phyloP scores from a whole-genome alignment of 2,113 vertebrate genomes.

The Brachypteracias leptosomus region DNA sequence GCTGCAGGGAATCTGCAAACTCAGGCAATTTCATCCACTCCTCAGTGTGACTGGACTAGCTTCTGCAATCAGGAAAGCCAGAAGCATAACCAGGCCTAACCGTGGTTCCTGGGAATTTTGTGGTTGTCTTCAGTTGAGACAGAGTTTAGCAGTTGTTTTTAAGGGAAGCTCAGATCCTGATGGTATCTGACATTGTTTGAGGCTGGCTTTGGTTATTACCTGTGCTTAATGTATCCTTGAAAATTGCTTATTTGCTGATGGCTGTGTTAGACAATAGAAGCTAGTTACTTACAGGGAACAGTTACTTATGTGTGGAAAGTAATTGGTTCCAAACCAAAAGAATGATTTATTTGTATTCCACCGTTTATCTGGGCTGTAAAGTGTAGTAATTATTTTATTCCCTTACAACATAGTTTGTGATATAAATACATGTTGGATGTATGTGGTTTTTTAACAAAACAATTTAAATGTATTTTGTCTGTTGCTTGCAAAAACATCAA shows the following conservation, averaged over 20 bases:
- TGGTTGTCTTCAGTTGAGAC: background rate
- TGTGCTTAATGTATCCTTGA: background rate
- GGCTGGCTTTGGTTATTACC: background rate
- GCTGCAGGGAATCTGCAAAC: background rate
- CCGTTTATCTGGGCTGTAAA: background rate
- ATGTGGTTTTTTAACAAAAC: background rate
- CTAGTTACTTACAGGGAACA: background rate
- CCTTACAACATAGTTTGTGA: background rate
- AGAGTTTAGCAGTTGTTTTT: background rate
- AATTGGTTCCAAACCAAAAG: background rate
- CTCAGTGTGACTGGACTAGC: fast-evolving
- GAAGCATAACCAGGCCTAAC: background rate
- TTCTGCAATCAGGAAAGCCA: background rate
- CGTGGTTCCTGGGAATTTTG: background rate
- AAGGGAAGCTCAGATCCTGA: background rate
- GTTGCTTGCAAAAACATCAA: background rate
- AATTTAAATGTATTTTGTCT: background rate
- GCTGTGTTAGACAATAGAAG: background rate
- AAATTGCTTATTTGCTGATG: background rate
- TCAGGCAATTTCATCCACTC: background rate
- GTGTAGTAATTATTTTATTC: background rate
- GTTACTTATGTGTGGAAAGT: background rate
- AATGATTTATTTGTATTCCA: background rate
- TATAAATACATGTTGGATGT: background rate
- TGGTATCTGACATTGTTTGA: background rate